Conservation (phyloP, 2,113 vertebrate genomes). For the Sturnus vulgaris region DNA sequence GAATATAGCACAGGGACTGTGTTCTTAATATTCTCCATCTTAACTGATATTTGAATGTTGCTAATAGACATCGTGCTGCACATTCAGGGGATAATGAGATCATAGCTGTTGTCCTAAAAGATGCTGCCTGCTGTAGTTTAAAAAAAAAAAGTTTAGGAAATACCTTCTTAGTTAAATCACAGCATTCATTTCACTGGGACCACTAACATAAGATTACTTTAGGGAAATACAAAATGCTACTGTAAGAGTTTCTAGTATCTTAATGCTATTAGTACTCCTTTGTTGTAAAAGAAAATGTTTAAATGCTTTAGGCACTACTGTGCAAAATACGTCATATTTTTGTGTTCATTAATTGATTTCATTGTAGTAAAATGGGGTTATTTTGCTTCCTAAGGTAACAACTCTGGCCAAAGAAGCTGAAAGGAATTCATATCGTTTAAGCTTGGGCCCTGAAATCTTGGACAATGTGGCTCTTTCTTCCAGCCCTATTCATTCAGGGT, state of each 20-base stretch:
- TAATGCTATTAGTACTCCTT: neutral
- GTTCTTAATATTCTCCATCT: neutral
- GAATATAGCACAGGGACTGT: neutral
- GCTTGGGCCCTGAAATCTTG: conserved; percentile 90
- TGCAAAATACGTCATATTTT: neutral
- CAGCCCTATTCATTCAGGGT: conserved; percentile 96
- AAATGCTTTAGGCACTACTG: neutral
- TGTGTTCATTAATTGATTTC: neutral
- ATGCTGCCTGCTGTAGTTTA: neutral
- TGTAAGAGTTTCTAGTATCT: neutral
- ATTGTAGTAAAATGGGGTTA: neutral
- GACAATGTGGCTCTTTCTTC: conserved; percentile 95
- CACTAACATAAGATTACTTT: neutral
- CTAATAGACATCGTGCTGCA: neutral
- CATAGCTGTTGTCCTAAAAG: neutral
- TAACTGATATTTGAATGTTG: neutral
- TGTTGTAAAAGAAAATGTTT: neutral
- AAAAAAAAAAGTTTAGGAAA: neutral
- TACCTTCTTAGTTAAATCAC: neutral
- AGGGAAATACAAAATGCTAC: neutral
- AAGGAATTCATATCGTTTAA: conserved; percentile 85
- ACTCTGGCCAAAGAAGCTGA: conserved; percentile 83
- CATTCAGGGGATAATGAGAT: neutral
- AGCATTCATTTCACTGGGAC: neutral
- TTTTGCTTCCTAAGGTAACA: conserved; percentile 75